A percentile compares a stretch with the other conserved stretches of the same genome.
These are phyloP conservation scores for Lottia scabra DNA, from an alignment of 2,888 invertebrate genomes.

Conservation along the genomic window DNA sequence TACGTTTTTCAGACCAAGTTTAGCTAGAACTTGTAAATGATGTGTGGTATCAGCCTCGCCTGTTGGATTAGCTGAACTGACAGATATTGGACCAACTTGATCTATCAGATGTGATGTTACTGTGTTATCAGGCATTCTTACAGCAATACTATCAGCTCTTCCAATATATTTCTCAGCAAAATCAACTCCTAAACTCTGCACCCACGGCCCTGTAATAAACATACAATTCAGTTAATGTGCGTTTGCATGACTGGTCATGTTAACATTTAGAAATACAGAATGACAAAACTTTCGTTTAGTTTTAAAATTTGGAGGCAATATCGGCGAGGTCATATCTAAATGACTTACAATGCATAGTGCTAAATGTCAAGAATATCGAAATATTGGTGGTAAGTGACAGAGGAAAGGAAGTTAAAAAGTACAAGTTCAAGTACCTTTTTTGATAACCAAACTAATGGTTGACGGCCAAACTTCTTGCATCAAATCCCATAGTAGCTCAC, in stretches of 20 bases:
- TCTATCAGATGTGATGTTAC: slow-evolving; percentile 47
- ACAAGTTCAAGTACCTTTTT: slow-evolving; percentile 34
- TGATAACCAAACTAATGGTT: slow-evolving; percentile 45
- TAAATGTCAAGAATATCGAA: no score
- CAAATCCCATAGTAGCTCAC: slow-evolving; percentile 48
- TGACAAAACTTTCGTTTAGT: not conserved
- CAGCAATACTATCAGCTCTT: slow-evolving; percentile 48
- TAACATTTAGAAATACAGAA: not conserved
- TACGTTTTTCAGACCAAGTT: slow-evolving; percentile 47
- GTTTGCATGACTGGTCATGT: not conserved
- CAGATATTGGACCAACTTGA: slow-evolving; percentile 50
- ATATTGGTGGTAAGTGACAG: no score
- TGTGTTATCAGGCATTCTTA: slow-evolving; percentile 50
- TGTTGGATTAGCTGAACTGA: slow-evolving; percentile 51
- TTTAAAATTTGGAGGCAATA: not conserved
- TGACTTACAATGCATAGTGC: not conserved
- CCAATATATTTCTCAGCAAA: slow-evolving; percentile 45
- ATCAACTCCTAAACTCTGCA: slow-evolving; percentile 41
- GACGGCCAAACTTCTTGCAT: slow-evolving; percentile 53
- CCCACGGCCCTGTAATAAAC: slow-evolving; percentile 42
- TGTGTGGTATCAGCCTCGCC: slow-evolving; percentile 54
- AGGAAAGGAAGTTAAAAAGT: no score
- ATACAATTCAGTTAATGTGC: no score
- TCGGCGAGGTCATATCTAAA: not conserved
- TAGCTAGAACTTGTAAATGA: slow-evolving; percentile 50